Conservation (phyloP, 2,113 vertebrate genomes). For the Malurus cyaneus region DNA sequence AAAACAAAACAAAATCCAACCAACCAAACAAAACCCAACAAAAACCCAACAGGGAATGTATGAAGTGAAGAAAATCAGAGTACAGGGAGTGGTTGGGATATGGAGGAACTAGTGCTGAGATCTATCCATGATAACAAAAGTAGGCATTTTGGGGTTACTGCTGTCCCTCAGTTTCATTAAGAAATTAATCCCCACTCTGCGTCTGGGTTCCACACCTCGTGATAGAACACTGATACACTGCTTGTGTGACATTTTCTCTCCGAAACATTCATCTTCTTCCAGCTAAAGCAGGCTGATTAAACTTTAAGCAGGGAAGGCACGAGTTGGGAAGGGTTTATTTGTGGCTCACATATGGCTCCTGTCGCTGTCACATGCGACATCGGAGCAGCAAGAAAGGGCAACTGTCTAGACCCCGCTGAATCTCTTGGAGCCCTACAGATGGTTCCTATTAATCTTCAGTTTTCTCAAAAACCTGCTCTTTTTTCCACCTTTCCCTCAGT, state of each 20-base stretch:
- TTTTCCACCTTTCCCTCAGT: not conserved
- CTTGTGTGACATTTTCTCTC: conserved; percentile 16
- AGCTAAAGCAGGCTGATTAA: conserved; percentile 2
- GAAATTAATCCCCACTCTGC: not conserved
- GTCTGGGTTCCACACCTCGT: not conserved
- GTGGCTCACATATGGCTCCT: not conserved
- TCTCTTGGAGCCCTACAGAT: not conserved
- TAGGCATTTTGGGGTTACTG: not conserved
- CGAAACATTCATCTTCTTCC: not conserved
- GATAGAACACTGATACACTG: not conserved
- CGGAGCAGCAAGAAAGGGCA: conserved; percentile 11
- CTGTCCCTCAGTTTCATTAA: not conserved
- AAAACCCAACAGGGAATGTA: not conserved
- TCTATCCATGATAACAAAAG: not conserved
- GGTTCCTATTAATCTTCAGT: not conserved
- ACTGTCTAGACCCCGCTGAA: not conserved
- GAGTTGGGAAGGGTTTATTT: conserved; percentile 15
- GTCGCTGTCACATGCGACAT: not conserved
- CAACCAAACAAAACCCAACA: not conserved
- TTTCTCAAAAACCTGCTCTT: not conserved
- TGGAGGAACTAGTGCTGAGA: not conserved
- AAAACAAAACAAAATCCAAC: not conserved
- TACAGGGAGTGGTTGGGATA: not conserved
- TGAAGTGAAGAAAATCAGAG: not conserved
- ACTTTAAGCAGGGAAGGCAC: not conserved